These are phyloP conservation scores for Myotis yumanensis DNA, from an alignment of 2,113 vertebrate species.

Conservation along the genomic window DNA sequence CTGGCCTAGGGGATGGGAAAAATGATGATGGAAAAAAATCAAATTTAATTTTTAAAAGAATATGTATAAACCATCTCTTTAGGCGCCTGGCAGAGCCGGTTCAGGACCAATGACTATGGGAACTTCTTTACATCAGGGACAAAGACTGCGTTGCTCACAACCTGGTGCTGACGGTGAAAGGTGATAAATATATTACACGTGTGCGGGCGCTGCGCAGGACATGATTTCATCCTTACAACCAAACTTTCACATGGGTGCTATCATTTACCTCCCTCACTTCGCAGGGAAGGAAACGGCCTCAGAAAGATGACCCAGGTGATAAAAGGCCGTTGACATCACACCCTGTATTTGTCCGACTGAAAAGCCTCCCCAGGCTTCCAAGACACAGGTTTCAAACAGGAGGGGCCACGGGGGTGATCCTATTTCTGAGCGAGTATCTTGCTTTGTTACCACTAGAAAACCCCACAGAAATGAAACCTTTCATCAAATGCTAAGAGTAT, in stretches of 20 bases:
- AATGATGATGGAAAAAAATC: neutral
- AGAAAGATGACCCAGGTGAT: neutral
- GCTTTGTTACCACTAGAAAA: neutral
- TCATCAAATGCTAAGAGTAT: neutral
- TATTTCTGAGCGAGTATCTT: neutral
- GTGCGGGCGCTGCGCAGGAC: neutral
- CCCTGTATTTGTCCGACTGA: neutral
- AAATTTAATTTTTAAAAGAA: neutral
- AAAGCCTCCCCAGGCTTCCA: neutral
- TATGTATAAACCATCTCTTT: neutral
- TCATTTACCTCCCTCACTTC: neutral
- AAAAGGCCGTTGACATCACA: neutral
- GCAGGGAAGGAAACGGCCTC: neutral
- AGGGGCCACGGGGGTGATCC: neutral
- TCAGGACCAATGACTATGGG: neutral
- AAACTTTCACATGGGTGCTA: neutral
- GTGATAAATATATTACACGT: rapidly evolving
- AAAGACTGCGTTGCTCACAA: neutral
- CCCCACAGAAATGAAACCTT: neutral
- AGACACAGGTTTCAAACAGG: neutral
- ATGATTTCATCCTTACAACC: neutral
- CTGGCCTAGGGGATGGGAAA: no score
- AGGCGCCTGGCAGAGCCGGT: neutral
- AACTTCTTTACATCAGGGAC: neutral
- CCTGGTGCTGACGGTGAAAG: neutral